Evolutionary conservation across 2,113 vertebrate genomes (phyloP), one percentile per base, ranked within the genome.

Genomic region (Silurus meridionalis): DNA sequence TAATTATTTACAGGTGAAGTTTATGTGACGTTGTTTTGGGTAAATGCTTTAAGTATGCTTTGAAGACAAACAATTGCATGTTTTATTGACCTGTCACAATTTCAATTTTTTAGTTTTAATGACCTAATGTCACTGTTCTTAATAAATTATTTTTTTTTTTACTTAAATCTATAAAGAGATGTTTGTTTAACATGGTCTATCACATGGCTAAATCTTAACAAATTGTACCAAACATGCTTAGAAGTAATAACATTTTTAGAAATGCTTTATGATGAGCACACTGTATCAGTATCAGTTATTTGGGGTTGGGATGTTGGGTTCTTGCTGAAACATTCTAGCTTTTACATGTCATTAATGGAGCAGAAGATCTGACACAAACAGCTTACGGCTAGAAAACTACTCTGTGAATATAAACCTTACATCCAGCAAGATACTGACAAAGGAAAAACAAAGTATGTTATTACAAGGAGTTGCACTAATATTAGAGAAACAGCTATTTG

Each of bases 131-230:
- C 80, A 80, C 37, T 82, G 63, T 85, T 85, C 75, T 91, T 87
- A 74, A 72, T 84, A 81, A 86, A 67, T 69, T 28, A 67, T 90
- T 90, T 89, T 88, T 87, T 83, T 86, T 75, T 77, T 55, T 82
- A 74, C 46, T 57, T 78, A 75, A 25, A 57, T 37, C 19, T 28
- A 79, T 66, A 55, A 85, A 66, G n/a, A 71, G 50, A 75, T 9
- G 71, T 77, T 77, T n/a, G 9, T 74, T 50, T 37, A 58, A 58
- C 6, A 58, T 58, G 8, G 14, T 52, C 28, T 37, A 37, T 37
- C 28, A 37, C 28, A 37, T 37, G 2, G 37, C 37, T 37, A 37
- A 2, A 37, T 2, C 9, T 23, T 74, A 23, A 74, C 8, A 6
- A 72, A 50, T 4, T 74, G 0, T 10, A 74, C 48, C 4, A 74